Evolutionary conservation across 2,797 vertebrate genomes (phyloP).

Genomic region (Melanogrammus aeglefinus): DNA sequence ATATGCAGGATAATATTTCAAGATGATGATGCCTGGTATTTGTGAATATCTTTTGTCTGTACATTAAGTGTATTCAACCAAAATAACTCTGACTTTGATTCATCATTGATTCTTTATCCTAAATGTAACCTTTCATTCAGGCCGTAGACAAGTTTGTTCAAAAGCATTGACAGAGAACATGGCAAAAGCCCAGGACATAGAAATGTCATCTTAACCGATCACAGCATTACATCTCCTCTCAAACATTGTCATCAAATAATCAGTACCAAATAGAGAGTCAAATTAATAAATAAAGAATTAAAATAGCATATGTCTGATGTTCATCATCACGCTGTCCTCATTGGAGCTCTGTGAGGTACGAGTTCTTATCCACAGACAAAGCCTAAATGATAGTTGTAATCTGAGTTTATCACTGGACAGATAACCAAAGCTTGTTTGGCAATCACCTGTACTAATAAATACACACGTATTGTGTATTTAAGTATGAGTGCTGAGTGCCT

Average conservation of each 20-base stretch:
- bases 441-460: background rate
- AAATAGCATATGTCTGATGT: background rate
- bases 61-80: slow-evolving; percentile 1
- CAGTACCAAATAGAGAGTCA: background rate
- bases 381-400: background rate
- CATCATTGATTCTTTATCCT: background rate
- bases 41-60: background rate
- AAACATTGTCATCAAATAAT: background rate
- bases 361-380: background rate
- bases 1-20: background rate
- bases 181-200: background rate
- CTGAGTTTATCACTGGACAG: background rate
- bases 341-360: background rate
- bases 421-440: background rate
- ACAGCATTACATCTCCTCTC: background rate
- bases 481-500: background rate
- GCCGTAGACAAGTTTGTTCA: background rate
- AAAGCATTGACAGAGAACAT: background rate
- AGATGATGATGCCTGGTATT: background rate
- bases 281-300: background rate
- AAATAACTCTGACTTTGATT: background rate
- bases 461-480: background rate
- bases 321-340: background rate
- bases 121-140: background rate
- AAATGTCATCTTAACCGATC: background rate